phyloP scores from a whole-genome alignment of 2,797 vertebrate species.

The Denticeps clupeoides region DNA sequence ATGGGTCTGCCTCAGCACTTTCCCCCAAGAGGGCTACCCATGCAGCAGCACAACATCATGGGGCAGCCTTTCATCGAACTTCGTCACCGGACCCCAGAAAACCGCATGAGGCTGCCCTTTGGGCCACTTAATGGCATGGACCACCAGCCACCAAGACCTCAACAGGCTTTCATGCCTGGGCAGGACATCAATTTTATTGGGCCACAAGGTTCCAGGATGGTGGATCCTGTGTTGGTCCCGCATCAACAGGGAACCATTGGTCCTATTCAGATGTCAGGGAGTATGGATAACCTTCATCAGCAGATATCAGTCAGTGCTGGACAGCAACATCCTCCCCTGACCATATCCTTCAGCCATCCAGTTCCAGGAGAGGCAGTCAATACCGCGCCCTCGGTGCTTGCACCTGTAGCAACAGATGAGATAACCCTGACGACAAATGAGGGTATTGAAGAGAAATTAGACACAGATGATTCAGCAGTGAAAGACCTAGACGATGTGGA shows the following conservation, averaged over 20 bases:
- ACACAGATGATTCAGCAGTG: constrained; percentile 81
- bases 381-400: constrained; percentile 32
- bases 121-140: constrained; percentile 34
- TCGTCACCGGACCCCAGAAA: constrained; percentile 74
- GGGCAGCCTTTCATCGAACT: constrained; percentile 91
- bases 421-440: constrained; percentile 40
- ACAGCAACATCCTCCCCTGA: constrained; percentile 47
- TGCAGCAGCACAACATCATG: constrained; percentile 84
- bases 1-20: constrained; percentile 67
- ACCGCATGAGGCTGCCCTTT: constrained; percentile 67
- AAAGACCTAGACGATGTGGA: constrained; percentile 95
- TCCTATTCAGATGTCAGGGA: constrained; percentile 47
- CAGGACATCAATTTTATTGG: constrained; percentile 44
- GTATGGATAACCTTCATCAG: constrained; percentile 57
- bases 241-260: constrained; percentile 40
- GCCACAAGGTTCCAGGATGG: constrained; percentile 42
- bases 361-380: constrained; percentile 44
- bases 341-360: constrained; percentile 48
- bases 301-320: constrained; percentile 45
- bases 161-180: constrained; percentile 44
- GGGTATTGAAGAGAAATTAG: constrained; percentile 77
- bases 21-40: constrained; percentile 60
- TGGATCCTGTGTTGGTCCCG: constrained; percentile 47
- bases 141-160: constrained; percentile 44
- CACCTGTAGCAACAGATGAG: constrained; percentile 33